Percentiles rank a stretch among this genome's conserved stretches.
Conservation (phyloP, 1,140 invertebrate species). For the Aricia agestis region DNA sequence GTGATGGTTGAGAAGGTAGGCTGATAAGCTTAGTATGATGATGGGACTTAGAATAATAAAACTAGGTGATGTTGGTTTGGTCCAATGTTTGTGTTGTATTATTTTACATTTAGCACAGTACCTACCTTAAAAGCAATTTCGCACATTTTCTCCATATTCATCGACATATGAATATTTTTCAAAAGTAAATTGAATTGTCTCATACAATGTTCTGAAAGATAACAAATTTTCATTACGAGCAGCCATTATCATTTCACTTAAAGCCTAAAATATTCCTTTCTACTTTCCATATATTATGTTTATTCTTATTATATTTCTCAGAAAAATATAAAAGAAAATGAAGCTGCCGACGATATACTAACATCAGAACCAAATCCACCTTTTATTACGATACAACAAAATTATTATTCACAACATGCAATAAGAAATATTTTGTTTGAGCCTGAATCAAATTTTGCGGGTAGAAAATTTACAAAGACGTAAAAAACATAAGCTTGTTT, state of each 20-base stretch:
- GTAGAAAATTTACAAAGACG: conserved; percentile 40
- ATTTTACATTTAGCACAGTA: too few species aligned
- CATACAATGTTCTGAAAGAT: neutral
- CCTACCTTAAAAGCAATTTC: too few species aligned
- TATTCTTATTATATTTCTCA: neutral
- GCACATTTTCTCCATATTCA: neutral
- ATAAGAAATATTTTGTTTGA: conserved; percentile 34
- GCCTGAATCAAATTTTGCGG: conserved; percentile 40
- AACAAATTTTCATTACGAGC: neutral
- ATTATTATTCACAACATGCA: conserved; percentile 18
- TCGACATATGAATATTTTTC: neutral
- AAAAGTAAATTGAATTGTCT: neutral
- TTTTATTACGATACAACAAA: conserved; percentile 14
- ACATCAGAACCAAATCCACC: conserved; percentile 8
- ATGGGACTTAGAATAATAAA: too few species aligned
- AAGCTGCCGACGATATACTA: conserved; percentile 5
- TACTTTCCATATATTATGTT: neutral
- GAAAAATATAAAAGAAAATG: neutral
- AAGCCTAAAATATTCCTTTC: neutral
- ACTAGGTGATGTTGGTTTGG: too few species aligned
- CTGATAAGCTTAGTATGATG: neutral
- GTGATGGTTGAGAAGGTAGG: neutral
- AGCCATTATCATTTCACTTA: neutral
- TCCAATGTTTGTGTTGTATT: too few species aligned
- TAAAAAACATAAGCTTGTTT: conserved; percentile 40